These are phyloP conservation scores for Leptonema lineaticorne DNA, from an alignment of 1,140 invertebrate genomes.

Conservation along the genomic window DNA sequence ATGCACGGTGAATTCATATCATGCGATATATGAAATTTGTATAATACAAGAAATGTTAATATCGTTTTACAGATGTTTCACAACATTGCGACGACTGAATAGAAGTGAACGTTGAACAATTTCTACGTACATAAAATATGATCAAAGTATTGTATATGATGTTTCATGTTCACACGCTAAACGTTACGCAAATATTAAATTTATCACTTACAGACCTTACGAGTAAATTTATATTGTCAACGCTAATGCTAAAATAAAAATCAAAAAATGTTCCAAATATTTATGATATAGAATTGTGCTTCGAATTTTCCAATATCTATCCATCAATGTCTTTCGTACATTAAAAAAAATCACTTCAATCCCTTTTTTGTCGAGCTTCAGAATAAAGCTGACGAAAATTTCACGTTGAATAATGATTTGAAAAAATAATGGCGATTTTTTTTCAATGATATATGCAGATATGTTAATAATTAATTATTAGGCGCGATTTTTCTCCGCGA, in stretches of 20 bases:
- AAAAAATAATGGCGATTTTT: neutral
- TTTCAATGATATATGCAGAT: neutral
- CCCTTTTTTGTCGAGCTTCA: neutral
- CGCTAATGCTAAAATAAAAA: slow-evolving; percentile 8
- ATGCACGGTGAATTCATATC: no score
- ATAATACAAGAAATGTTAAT: no score
- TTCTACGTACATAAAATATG: no score
- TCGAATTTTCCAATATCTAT: no score
- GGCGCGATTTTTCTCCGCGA: neutral
- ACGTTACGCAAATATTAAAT: slow-evolving; percentile 8
- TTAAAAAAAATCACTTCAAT: neutral
- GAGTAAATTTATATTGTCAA: slow-evolving; percentile 22
- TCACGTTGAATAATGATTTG: neutral
- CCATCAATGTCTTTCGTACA: no score
- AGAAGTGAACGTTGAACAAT: no score
- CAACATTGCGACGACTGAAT: no score
- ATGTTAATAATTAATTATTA: neutral
- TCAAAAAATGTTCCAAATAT: neutral
- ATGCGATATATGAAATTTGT: no score
- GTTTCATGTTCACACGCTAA: no score
- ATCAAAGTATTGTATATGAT: no score
- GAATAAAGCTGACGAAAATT: no score
- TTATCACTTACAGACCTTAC: slow-evolving; percentile 5
- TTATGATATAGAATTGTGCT: neutral
- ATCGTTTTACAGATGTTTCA: no score